Base-by-base conservation (phyloP, 2,888 invertebrate species). In the Orthosia cruda region DNA sequence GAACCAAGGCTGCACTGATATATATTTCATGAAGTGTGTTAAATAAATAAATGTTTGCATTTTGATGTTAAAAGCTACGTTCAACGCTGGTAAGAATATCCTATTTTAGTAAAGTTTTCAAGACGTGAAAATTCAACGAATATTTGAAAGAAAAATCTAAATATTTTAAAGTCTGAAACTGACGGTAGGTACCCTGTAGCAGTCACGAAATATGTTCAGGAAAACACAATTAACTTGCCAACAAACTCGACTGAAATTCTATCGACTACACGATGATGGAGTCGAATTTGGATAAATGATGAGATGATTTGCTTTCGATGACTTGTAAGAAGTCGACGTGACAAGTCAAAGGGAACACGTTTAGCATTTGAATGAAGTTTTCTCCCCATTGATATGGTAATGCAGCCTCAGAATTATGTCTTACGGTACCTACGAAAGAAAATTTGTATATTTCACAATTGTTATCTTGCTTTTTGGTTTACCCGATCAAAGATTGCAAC, bases 361-460 rank as follows among this genome's bases (percentile, higher is more conserved):
- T 84, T 74, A 73, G 54, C 81, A 84, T 81, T 64, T 74, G 67
- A 84, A 84, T 74, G 32, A 71, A 65, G 54, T 68, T 59, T 64
- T 47, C 59, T 52, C 23, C 15, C 49, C 58, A 66, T 84, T 84
- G 58, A 69, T 62, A 71, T 80, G 64, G 40, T 69, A 81, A 84
- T 71, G n/a, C 15, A 50, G 40, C 18, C 50, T 40, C 49, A 40
- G 7, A 45, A 71, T 67, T 16, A 47, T 68, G 50, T 72, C 72
- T 54, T 26, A 20, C 12, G n/a, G 32, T 45, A 45, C 18, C 12
- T 3, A 1, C 16, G 11, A 65, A 64, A 45, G 16, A 64, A 45
- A 79, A 52, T 26, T 40, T 54, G 15, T 16, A 15, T 12, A 52
- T 62, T 62, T 54, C 26, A 32, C 0, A 23, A 23, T 18, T 26